phyloP scores from a whole-genome alignment of 2,888 invertebrate species.

The Caprella mutica region DNA sequence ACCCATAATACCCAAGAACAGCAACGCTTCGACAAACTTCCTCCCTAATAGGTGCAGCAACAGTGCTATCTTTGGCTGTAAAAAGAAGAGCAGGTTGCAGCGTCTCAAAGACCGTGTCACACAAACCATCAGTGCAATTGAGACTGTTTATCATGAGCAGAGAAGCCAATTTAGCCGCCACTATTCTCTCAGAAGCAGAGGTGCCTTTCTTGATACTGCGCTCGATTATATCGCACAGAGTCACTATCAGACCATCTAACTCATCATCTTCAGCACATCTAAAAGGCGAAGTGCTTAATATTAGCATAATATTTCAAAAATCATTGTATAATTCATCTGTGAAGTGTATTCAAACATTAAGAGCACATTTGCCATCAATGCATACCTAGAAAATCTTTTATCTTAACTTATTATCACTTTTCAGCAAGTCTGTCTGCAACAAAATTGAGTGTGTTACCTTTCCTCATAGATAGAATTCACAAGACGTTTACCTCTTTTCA shows the following conservation, averaged over 20 bases:
- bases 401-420: too few species aligned
- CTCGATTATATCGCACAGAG: constrained; percentile 69
- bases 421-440: too few species aligned
- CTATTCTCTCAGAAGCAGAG: constrained; percentile 61
- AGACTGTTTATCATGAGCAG: constrained; percentile 53
- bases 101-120: constrained; percentile 39
- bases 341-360: background rate
- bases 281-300: background rate
- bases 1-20: constrained; percentile 17
- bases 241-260: constrained; percentile 19
- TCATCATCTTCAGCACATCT: constrained; percentile 20
- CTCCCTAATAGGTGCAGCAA: constrained; percentile 37
- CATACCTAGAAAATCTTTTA: background rate
- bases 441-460: background rate
- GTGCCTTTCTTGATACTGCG: constrained; percentile 70
- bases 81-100: constrained; percentile 61
- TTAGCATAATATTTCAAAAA: background rate
- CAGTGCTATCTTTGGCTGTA: constrained; percentile 61
- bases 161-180: constrained; percentile 68
- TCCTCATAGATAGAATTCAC: too few species aligned
- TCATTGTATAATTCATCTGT: background rate
- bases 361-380: background rate
- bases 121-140: background rate
- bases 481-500: constrained; percentile 30
- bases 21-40: constrained; percentile 20